Base-by-base conservation (phyloP, 2,797 vertebrate species). In the Champsocephalus gunnari region DNA sequence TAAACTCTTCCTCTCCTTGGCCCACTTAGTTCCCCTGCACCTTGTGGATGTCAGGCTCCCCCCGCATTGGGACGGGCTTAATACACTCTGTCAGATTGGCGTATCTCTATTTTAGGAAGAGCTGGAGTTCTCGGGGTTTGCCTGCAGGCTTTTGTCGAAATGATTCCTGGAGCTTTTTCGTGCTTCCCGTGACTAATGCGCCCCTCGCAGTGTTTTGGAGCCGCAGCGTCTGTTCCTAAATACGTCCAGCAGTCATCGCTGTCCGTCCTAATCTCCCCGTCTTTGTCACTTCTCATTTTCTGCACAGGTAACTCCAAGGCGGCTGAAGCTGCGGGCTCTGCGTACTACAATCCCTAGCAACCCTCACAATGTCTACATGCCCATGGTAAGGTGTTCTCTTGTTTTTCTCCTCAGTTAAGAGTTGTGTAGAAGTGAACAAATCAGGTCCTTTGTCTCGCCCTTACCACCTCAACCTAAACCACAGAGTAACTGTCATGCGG, bases 341-440 rank as follows among this genome's bases (percentile, higher is more conserved):
- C 96, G 0, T 98, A 97, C 88, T 98, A 97, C 87, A 96, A 97
- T 76, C 97, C 97, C 97, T 75, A 96, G 87, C 82, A 96, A 97
- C 75, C 96, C 97, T 44, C 97, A 98, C 95, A 96, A 93, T 0
- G 96, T 98, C 90, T 98, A 98, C 91, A 96, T 98, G 96, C 97
- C 97, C 79, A 94, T 94, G 96, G 97, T 98, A 82, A 95, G 94
- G 41, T 21, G 54, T 45, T 53, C 63, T 14, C 11, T 24, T 60
- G 43, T 49, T 34, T 34, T 41, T 55, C 13, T 48, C 7, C 24
- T 47, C 16, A 21, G 17, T 48, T 28, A 1, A 14, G 5, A 49
- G 14, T n/a, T 47, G 14, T 51, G 4, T 49, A 10, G 2, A 63
- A n/a, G 12, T 12, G 32, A 54, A 28, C 28, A 3, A 28, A 28